Evolutionary conservation across 2,113 vertebrate species (phyloP), one percentile per base, ranked within the genome.

Genomic region (Sphaerodactylus townsendi): DNA sequence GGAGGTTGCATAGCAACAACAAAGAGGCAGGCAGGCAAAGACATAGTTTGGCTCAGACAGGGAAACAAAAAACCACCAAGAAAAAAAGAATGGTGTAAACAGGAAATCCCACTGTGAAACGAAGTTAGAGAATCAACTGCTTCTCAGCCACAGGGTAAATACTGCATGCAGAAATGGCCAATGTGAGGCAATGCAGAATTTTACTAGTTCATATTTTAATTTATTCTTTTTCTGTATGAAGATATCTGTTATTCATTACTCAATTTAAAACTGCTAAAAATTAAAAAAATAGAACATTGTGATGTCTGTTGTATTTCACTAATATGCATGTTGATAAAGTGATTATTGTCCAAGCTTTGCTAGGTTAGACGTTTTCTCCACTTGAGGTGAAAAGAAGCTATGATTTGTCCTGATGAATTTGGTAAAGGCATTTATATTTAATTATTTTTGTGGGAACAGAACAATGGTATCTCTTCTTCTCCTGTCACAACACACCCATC

Each of bases 241-340:
- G 91, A 82, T 87, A 91, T 92, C 88, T 82, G 82, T 92, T 89
- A 15, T 86, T 84, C 87, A 68, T 84, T 39, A 17, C n/a, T n/a
- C 39, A 39, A 28, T n/a, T 90, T 41, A 87, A 77, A 59, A 82
- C 93, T 83, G 90, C 83, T 84, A 89, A n/a, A n/a, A n/a, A n/a
- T 89, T 92, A 87, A 89, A 93, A 87, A 89, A 93, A 91, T 87
- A 46, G 35, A 2, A 3, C 3, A 10, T 33, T 76, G 9, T 56
- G n/a, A 41, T 65, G 4, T n/a, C 1, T 59, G 33, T 21, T 33
- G 28, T 23, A 30, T 23, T 79, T 68, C 68, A 14, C 44, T 68
- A n/a, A 48, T 46, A 39, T 48, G 10, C 41, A 48, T 46, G 30
- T 19, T 44, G 77, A 65, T 79, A 10, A 44, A 65, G 77, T 35